Conservation (phyloP, 1,140 invertebrate species). For the Bombyx mandarina region DNA sequence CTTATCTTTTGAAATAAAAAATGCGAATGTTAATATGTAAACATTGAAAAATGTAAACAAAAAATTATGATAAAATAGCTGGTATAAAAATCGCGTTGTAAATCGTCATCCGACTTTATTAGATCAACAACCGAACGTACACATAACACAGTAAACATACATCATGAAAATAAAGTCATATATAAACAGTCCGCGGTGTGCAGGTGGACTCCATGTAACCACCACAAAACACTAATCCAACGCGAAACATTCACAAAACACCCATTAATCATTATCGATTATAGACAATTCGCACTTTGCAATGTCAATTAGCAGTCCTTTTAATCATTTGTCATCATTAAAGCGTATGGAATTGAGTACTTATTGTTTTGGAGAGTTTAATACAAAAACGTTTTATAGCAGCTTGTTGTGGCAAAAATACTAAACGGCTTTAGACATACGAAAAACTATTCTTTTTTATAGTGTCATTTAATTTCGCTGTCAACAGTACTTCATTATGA, state of each 20-base stretch:
- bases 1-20: no score
- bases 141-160: no score
- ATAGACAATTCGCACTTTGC: conserved; percentile 45
- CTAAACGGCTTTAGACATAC: neutral
- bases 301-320: conserved; percentile 45
- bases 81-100: no score
- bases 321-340: conserved; percentile 56
- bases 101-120: no score
- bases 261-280: conserved; percentile 42
- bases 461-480: conserved; percentile 8
- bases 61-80: no score
- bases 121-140: no score
- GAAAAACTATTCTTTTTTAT: conserved; percentile 11
- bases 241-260: conserved; percentile 26
- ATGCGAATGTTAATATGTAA: no score
- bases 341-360: conserved; percentile 27
- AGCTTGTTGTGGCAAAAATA: neutral
- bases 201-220: conserved; percentile 8
- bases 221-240: conserved; percentile 25
- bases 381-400: neutral
- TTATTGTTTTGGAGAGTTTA: conserved; percentile 13
- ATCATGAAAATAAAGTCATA: no score
- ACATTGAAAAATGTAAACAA: no score
- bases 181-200: neutral
- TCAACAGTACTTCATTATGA: no score